Evolutionary conservation across 92 coral and sea anemone genomes (phyloP).

Genomic region (Bergia puertoricense): DNA sequence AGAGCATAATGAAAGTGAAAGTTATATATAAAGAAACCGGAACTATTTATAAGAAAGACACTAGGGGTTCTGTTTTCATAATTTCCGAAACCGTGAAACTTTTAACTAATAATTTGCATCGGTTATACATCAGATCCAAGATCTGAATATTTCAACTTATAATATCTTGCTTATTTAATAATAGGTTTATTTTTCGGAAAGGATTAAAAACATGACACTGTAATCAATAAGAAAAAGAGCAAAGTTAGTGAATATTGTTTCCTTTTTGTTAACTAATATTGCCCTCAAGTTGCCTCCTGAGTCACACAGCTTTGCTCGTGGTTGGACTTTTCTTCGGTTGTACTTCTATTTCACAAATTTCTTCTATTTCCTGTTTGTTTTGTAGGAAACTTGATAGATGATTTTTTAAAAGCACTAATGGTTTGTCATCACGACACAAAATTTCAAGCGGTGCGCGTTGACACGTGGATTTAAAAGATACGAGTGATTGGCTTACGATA

Average conservation of each 20-base stretch:
- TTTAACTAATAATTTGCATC: too few relatives aligned
- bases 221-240: neutral
- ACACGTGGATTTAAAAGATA: neutral
- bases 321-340: neutral
- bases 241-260: neutral
- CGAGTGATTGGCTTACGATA: neutral
- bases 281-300: neutral
- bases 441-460: neutral
- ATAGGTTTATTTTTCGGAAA: neutral
- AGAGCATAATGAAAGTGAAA: neutral
- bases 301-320: neutral
- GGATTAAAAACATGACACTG: too few relatives aligned
- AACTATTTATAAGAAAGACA: neutral
- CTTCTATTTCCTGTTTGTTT: neutral
- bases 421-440: neutral
- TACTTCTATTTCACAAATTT: neutral
- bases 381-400: neutral
- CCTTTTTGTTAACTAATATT: too few relatives aligned
- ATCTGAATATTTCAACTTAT: neutral
- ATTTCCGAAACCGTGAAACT: too few relatives aligned
- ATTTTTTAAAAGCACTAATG: neutral
- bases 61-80: neutral
- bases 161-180: too few relatives aligned
- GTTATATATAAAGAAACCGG: neutral
- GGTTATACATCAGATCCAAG: neutral